Conservation (phyloP, 2,797 vertebrate genomes). For the Acridotheres tristis region DNA sequence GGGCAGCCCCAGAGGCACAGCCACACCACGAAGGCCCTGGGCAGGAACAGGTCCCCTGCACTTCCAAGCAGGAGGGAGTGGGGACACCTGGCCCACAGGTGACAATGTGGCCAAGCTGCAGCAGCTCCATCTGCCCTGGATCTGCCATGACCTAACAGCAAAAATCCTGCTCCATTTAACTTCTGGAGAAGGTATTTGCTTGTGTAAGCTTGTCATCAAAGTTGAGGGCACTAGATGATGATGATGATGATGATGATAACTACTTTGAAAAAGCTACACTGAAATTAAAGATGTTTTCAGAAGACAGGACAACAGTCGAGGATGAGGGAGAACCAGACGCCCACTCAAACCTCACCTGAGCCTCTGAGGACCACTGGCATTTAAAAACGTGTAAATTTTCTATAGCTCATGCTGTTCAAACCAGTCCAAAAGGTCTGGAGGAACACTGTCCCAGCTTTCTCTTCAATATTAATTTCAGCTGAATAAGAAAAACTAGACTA, state of each 20-base stretch:
- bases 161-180: not conserved
- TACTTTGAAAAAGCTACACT: not conserved
- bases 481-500: not conserved
- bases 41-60: not conserved
- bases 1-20: not conserved
- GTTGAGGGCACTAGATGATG: not conserved
- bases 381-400: fast-evolving
- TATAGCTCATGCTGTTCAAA: not conserved
- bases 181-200: not conserved
- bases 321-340: not conserved
- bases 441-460: not conserved
- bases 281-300: not conserved
- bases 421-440: not conserved
- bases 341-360: not conserved
- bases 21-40: not conserved
- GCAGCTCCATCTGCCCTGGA: not conserved
- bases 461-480: not conserved
- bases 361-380: not conserved
- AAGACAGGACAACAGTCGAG: not conserved
- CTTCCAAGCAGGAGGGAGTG: not conserved
- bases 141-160: fast-evolving
- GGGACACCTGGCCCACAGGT: not conserved
- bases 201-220: not conserved
- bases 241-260: not conserved
- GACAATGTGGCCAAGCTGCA: not conserved